Percentiles rank a stretch among this genome's conserved stretches.
These are phyloP conservation scores for Apogon hyalosoma DNA, from an alignment of 2,797 vertebrate species.

Conservation along the genomic window DNA sequence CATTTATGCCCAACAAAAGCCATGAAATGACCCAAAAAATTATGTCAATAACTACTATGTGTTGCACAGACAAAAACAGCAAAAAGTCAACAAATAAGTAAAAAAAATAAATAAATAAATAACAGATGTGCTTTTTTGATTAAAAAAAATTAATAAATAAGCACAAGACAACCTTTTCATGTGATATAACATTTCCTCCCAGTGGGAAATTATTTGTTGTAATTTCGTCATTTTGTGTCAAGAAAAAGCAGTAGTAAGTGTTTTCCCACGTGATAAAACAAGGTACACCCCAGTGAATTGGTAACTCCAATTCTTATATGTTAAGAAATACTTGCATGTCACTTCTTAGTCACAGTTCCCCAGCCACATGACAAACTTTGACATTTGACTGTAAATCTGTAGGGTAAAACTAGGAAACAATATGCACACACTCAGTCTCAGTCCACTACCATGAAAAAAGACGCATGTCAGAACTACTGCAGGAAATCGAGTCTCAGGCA, in stretches of 20 bases:
- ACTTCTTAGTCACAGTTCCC: background rate
- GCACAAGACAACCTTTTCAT: background rate
- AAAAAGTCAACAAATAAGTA: no score
- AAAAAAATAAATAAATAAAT: background rate
- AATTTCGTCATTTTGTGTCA: constrained; percentile 24
- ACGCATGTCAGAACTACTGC: no score
- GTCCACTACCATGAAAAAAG: no score
- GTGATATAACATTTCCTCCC: background rate
- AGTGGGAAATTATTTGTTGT: background rate
- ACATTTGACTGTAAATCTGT: no score
- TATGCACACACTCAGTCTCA: no score
- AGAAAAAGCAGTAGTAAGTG: constrained; percentile 15
- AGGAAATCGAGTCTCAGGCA: no score
- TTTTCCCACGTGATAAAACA: constrained; percentile 19
- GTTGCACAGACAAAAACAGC: no score
- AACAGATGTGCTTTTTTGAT: background rate
- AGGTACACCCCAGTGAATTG: constrained; percentile 14
- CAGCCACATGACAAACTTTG: background rate
- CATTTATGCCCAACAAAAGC: no score
- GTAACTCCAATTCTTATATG: constrained; percentile 12
- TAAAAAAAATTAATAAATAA: background rate
- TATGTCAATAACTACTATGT: no score
- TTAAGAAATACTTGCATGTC: constrained; percentile 31
- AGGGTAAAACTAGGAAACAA: no score
- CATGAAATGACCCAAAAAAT: no score